Conservation (phyloP, 2,113 vertebrate genomes). For the Marmota flaviventris region DNA sequence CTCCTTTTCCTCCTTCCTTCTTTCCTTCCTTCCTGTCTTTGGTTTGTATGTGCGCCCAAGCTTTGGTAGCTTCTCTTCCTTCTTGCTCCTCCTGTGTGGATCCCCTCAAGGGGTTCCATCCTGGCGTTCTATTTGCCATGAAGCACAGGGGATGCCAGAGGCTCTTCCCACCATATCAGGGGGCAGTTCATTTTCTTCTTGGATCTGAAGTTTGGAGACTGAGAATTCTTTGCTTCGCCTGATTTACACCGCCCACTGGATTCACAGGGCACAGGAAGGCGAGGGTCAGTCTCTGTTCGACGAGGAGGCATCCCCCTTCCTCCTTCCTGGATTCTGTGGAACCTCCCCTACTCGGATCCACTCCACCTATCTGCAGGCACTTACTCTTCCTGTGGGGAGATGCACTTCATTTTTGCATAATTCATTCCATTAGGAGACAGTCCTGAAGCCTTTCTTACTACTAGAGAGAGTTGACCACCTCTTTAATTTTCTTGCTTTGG, state of each 20-base stretch:
- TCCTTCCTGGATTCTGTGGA: background rate
- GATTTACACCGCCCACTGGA: constrained; percentile 12
- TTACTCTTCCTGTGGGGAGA: background rate
- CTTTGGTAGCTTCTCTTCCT: background rate
- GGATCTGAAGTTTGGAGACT: constrained; percentile 27
- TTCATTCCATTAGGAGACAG: background rate
- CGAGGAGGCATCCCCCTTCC: background rate
- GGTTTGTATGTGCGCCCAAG: background rate
- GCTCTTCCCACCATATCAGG: background rate
- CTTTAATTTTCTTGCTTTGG: background rate
- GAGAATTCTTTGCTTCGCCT: constrained; percentile 25
- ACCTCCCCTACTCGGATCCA: background rate
- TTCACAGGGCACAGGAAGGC: background rate
- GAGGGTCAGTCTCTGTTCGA: background rate
- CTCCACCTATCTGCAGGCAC: background rate
- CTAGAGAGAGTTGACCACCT: background rate
- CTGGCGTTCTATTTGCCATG: constrained; percentile 41
- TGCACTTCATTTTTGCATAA: background rate
- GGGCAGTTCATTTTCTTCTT: constrained; percentile 15
- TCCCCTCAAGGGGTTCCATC: background rate
- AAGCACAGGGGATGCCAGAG: background rate
- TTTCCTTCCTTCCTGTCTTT: background rate
- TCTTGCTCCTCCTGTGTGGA: background rate
- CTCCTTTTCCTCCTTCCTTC: background rate
- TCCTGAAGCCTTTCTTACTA: background rate